Evolutionary conservation across 2,797 vertebrate species (phyloP), one percentile per base, ranked within the genome.

Genomic region (Enteromius unitaeniatus): DNA sequence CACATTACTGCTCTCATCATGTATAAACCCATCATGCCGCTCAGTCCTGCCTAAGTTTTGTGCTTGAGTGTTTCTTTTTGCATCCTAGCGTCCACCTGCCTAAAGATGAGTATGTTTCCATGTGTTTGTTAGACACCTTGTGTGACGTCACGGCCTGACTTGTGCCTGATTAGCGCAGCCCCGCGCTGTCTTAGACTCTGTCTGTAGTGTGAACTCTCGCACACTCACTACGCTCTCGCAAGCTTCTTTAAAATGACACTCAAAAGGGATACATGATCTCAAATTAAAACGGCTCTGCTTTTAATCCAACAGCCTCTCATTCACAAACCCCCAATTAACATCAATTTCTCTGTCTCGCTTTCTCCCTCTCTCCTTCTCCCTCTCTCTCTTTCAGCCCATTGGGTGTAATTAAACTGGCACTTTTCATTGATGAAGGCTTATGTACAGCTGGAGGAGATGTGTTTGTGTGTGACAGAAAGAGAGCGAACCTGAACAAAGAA

Each of bases 391-490:
- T 82, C 26, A 51, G 60, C 77, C 83, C 82, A 55, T 47, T 80
- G 86, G 88, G 89, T 86, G 84, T 88, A 89, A 88, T 89, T 90
- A 87, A 70, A 87, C 86, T 85, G 82, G 77, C 85, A 87, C 85
- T 85, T 88, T 87, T 84, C 86, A 81, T 81, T 83, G 85, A 86
- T 84, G 81, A 84, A 85, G 83, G 49, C 87, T 84, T 58, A 79
- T 40, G 69, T 78, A 86, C 83, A 83, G 79, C 80, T 84, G 79
- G 79, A 85, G 83, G 85, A 70, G 53, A 82, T 58, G 64, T 86
- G 74, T 79, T 86, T 84, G 67, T 74, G 82, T 77, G 69, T 84
- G 67, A 82, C 64, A 51, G 69, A 76, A 55, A 64, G 84, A 68
- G 73, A 31, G 58, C 34, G 21, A 58, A 78, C 14, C 53, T 84